A percentile compares a stretch with the other conserved stretches of the same genome.
phyloP scores from a whole-genome alignment of 2,113 vertebrate genomes.

The Calyptommatus sinebrachiatus region DNA sequence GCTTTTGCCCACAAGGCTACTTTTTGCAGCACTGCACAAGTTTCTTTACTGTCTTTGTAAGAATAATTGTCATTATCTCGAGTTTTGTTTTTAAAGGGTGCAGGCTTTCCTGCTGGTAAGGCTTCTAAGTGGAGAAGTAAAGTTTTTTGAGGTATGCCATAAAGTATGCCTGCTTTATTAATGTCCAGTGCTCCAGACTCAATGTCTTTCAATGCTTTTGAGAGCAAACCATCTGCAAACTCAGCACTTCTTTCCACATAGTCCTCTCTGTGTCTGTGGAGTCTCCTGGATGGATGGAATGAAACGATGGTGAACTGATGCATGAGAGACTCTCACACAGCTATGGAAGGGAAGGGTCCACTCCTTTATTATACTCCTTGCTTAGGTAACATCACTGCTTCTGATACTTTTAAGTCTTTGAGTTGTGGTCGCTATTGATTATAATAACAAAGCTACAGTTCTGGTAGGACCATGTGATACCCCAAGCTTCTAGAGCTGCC shows the following conservation, averaged over 20 bases:
- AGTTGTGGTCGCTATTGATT: slow-evolving; percentile 81
- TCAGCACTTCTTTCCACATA: slow-evolving; percentile 99
- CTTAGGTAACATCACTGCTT: slow-evolving; percentile 99
- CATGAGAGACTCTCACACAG: slow-evolving; percentile 94
- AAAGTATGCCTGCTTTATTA: slow-evolving; percentile 98
- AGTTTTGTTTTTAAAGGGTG: slow-evolving; percentile 80
- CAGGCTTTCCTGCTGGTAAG: slow-evolving; percentile 86
- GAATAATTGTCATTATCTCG: slow-evolving; percentile 84
- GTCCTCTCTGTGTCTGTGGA: slow-evolving; percentile 91
- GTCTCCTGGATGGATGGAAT: slow-evolving; percentile 99
- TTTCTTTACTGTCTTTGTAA: slow-evolving; percentile 86
- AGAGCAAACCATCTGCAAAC: slow-evolving; percentile 98
- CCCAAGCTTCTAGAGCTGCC: slow-evolving; percentile 82
- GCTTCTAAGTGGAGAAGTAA: slow-evolving; percentile 91
- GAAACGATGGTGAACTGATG: slow-evolving; percentile 96
- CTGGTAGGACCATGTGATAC: slow-evolving; percentile 89
- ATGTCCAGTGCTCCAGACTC: slow-evolving; percentile 96
- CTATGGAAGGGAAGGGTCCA: slow-evolving; percentile 96
- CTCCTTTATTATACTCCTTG: slow-evolving; percentile 99
- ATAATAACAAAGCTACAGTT: slow-evolving; percentile 88
- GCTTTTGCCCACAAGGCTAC: slow-evolving; percentile 91
- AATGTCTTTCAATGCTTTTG: slow-evolving; percentile 99
- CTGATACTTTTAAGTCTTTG: slow-evolving; percentile 89
- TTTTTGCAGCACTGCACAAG: slow-evolving; percentile 91
- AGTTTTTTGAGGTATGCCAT: slow-evolving; percentile 97